Conservation (phyloP, 2,113 vertebrate species). For the Amphilophus citrinellus region DNA sequence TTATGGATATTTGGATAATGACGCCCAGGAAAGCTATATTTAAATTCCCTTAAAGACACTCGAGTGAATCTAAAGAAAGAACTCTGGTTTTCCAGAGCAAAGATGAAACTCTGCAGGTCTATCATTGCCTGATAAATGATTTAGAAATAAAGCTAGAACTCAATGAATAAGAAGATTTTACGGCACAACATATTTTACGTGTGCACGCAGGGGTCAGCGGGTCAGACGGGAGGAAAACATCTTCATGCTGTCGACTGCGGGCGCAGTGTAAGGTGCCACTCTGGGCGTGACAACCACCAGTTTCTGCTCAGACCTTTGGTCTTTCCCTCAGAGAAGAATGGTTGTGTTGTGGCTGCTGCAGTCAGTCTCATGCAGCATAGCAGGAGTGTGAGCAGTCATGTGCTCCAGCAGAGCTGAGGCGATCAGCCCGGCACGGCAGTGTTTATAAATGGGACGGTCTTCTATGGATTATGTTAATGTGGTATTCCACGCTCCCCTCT, state of each 20-base stretch:
- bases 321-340: constrained; percentile 13
- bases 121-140: background rate
- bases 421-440: constrained; percentile 26
- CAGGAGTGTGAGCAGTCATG: constrained; percentile 38
- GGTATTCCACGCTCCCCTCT: constrained; percentile 79
- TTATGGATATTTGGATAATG: background rate
- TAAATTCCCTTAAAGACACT: background rate
- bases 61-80: background rate
- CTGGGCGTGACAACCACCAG: constrained; percentile 41
- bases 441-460: constrained; percentile 62
- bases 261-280: constrained; percentile 19
- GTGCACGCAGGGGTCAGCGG: constrained; percentile 3
- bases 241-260: background rate
- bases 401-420: constrained; percentile 56
- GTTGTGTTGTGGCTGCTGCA: background rate
- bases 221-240: constrained; percentile 29
- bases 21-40: background rate
- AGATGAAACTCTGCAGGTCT: background rate
- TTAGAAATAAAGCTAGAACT: background rate
- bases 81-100: background rate
- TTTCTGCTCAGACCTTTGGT: background rate
- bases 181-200: background rate
- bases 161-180: constrained; percentile 2
- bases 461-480: constrained; percentile 85
- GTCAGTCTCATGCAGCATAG: constrained; percentile 3